Evolutionary conservation across 2,888 invertebrate genomes (phyloP), one percentile per base, ranked within the genome.

Genomic region (Miltochrista miniata): DNA sequence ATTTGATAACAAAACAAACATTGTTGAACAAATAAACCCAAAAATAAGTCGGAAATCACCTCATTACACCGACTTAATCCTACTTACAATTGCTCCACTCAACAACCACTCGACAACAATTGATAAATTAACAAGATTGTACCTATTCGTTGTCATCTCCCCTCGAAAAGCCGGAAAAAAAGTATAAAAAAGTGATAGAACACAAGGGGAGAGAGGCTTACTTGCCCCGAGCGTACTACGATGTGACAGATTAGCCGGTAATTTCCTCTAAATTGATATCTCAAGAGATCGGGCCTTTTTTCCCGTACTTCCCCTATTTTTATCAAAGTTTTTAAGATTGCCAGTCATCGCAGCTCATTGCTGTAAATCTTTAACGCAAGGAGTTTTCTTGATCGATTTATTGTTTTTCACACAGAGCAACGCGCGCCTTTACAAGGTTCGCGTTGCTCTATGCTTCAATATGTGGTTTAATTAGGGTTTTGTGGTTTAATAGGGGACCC

Each of bases 201-300:
- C 72, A 76, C 81, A 2, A 15, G 36, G 87, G 86, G 85, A 83
- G 81, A 79, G 77, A 74, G 72, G 78, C 85, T 86, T 81, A 81
- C 75, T 59, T 69, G 77, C 85, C 82, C 74, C 81, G 62, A 78
- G 87, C 83, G 81, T 74, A 77, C 79, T 76, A 82, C 78, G 79
- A 87, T 89, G 90, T 90, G 90, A 90, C 90, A 90, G 90, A 90
- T 90, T 90, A 90, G 80, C 79, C 79, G 72, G 88, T 90, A 90
- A 91, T 90, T 87, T 86, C 82, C 72, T 68, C 83, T 76, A 90
- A 91, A 90, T 91, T 89, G 90, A 90, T 91, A 90, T 90, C 88
- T 87, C 84, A 78, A 84, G 84, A 78, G 84, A 74, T 45, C 72
- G 72, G 68, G 62, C 54, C 60, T 72, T 78, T 80, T 81, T 76